Base-by-base conservation (phyloP, 2,888 invertebrate genomes). In the Acheta domesticus region DNA sequence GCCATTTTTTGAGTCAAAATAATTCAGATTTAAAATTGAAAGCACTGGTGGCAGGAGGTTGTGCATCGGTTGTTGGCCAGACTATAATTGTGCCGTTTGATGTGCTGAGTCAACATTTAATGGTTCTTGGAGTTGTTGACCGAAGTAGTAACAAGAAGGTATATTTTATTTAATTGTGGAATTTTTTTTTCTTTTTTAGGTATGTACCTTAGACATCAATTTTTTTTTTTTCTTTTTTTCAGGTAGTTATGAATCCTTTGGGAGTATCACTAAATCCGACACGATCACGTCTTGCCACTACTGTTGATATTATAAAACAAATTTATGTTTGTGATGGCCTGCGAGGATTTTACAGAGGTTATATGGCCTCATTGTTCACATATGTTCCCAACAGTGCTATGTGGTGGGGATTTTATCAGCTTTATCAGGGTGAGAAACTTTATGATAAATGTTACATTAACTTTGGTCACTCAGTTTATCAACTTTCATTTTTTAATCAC, bases 311-410 rank as follows among this genome's bases (percentile, higher is more conserved):
- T 80, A 91, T 93, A 0, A 89, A 88, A 79, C 91, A 93, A 80
- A 94, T 98, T 83, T 93, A 97, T 86, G 88, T 89, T 78, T 89
- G 91, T 81, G 96, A 97, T 87, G 98, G 98, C 0, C 86, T 95
- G 3, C 86, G 89, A 80, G 98, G 98, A 0, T 98, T 97, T 87
- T 99, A 98, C 87, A 89, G 97, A 80, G 98, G 98, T 0, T 99
- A 98, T 86, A 89, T 93, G 48, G 96, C 98, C 0, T 98, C 98
- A 49, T 88, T 99, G 16, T 93, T 94, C 83, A 94, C 97, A 0
- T 98, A 97, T 86, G 97, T 97, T 76, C 98, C 98, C 19, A 98
- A 97, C 87, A 97, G 96, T 21, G 98, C 97, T n/a, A 90, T 98
- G 76, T 98, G 98, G 98, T 99, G 98, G 98, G 94, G 93, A 23